Conservation (phyloP, 2,888 invertebrate species). For the Catocala fraxini region DNA sequence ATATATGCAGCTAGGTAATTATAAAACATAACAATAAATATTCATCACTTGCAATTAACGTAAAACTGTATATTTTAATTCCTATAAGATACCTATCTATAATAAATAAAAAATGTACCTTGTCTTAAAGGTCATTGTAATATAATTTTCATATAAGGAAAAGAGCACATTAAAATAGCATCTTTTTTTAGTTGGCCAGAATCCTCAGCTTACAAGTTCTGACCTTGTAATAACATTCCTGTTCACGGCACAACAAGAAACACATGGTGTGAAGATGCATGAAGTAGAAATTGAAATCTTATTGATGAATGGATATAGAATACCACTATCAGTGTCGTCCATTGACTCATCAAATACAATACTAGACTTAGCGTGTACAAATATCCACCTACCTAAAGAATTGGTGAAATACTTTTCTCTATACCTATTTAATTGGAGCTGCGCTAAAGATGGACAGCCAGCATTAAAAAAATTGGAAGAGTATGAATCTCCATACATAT, state of each 20-base stretch:
- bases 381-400: constrained; percentile 93
- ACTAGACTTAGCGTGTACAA: constrained; percentile 93
- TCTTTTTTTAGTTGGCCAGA: constrained; percentile 93
- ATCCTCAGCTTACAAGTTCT: constrained; percentile 92
- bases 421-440: constrained; percentile 94
- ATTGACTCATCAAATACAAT: constrained; percentile 95
- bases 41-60: neutral
- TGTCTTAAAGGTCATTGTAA: neutral
- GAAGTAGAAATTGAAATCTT: constrained; percentile 93
- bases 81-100: too few species aligned
- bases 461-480: constrained; percentile 97
- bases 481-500: constrained; percentile 98
- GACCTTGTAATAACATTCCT: constrained; percentile 95
- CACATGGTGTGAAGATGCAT: constrained; percentile 89
- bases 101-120: neutral
- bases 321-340: constrained; percentile 93
- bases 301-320: constrained; percentile 95
- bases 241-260: constrained; percentile 97
- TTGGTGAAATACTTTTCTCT: constrained; percentile 96
- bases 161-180: constrained; percentile 10
- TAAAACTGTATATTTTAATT: neutral
- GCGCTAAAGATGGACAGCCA: constrained; percentile 90
- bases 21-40: neutral
- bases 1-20: constrained; percentile 95
- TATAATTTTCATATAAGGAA: neutral